Percentiles rank a stretch among this genome's conserved stretches.
These are phyloP conservation scores for Myrmecophaga tridactyla DNA, from an alignment of 2,113 vertebrate genomes.

Conservation along the genomic window DNA sequence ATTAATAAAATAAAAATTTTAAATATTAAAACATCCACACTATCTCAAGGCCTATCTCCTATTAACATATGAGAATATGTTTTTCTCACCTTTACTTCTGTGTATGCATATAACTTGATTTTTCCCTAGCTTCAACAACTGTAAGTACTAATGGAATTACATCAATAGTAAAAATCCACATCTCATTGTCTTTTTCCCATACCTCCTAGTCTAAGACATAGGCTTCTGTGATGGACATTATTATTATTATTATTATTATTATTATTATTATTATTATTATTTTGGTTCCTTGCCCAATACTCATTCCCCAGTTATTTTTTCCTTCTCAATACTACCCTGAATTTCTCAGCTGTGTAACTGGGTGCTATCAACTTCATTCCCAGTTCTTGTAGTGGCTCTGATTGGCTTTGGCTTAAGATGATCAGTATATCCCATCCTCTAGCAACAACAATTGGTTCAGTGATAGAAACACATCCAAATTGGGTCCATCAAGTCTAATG, in stretches of 20 bases:
- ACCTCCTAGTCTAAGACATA: background rate
- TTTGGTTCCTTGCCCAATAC: background rate
- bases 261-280: too few species aligned
- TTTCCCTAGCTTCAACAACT: background rate
- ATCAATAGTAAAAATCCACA: background rate
- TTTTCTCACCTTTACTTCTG: background rate
- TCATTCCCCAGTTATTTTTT: background rate
- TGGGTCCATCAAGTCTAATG: background rate
- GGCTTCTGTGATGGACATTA: background rate
- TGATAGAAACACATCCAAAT: background rate
- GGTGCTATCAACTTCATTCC: background rate
- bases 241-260: too few species aligned
- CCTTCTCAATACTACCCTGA: background rate
- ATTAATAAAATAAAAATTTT: background rate
- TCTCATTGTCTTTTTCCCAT: background rate
- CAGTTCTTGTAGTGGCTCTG: background rate
- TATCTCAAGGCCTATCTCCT: background rate
- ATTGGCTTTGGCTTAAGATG: background rate
- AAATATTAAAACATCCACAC: background rate
- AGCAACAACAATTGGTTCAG: too few species aligned
- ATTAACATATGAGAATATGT: background rate
- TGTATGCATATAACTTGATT: background rate
- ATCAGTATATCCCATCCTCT: background rate
- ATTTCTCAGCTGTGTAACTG: background rate
- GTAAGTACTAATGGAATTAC: background rate